Evolutionary conservation across 2,888 invertebrate genomes (phyloP).

Genomic region (Tachina fera): DNA sequence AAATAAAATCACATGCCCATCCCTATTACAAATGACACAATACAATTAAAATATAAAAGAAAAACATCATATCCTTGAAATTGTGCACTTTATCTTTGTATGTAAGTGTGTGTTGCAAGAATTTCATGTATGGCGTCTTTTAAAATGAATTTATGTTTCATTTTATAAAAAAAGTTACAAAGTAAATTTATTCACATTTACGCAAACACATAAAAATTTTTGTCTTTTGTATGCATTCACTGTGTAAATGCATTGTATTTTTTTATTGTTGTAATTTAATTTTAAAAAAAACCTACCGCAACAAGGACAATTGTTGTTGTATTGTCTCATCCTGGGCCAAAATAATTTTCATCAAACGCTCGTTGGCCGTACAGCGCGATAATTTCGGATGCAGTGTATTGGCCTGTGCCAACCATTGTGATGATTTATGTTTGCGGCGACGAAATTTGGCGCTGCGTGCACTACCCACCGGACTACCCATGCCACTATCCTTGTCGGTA

Average conservation of each 20-base stretch:
- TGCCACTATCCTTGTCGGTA: constrained; percentile 81
- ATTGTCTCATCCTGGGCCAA: constrained; percentile 86
- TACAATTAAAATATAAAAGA: background rate
- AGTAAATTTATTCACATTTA: background rate
- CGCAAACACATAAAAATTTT: background rate
- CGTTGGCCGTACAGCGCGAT: constrained; percentile 79
- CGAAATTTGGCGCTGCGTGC: constrained; percentile 81
- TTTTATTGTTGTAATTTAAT: constrained; percentile 16
- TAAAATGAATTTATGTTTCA: constrained; percentile 39
- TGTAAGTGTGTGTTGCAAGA: background rate
- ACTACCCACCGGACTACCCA: constrained; percentile 82
- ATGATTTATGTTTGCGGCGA: constrained; percentile 77
- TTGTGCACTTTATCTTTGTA: background rate
- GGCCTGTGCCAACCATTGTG: constrained; percentile 77
- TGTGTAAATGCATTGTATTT: background rate
- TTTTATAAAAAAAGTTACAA: background rate
- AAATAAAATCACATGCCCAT: constrained; percentile 16
- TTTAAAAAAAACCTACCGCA: constrained; percentile 76
- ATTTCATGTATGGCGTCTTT: constrained; percentile 17
- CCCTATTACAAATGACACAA: background rate
- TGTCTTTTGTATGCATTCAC: background rate
- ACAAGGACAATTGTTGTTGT: constrained; percentile 82
- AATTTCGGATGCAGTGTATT: constrained; percentile 81
- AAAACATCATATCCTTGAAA: background rate
- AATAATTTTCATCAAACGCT: constrained; percentile 84